Evolutionary conservation across 2,888 invertebrate species (phyloP), one percentile per base, ranked within the genome.

Genomic region (Cyclophora albipunctata): DNA sequence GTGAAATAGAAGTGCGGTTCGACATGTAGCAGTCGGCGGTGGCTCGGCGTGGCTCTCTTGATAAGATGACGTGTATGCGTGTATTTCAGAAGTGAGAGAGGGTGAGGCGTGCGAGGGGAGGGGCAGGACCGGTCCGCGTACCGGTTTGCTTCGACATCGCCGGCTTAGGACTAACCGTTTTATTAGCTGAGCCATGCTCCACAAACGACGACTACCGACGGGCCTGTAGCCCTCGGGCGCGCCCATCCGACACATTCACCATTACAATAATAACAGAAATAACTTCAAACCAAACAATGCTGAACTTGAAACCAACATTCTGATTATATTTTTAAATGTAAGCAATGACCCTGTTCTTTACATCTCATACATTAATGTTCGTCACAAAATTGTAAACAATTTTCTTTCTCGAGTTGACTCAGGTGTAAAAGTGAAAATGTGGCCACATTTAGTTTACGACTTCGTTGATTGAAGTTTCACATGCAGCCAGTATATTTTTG

Each of bases 141-240:
- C 88, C 86, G 87, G 86, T 88, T 87, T 81, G 73, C 74, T 69
- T 80, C 81, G 69, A 75, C 81, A 74, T 77, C 76, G 77, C 64
- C 66, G 71, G 72, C 74, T 77, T 81, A 83, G 81, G 79, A 79
- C 81, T 82, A 84, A 86, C 85, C 81, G 88, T 88, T 87, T 86
- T 84, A 86, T 83, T 84, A 85, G 83, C 77, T 73, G 73, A 79
- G 81, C 81, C 69, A 76, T 84, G 85, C 79, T 85, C 85, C 75
- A 85, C 84, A 81, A 86, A 86, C 76, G 73, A 78, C 70, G 66
- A 74, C 78, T 75, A 75, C 77, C 67, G 69, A 63, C 64, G 64
- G 57, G 64, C 42, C 48, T 60, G 64, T 66, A 72, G 67, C 76
- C 73, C 71, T 69, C 51, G 42, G 67, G 67, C 63, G 57, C 66